Conservation (phyloP, 2,888 invertebrate species). For the Dorcus hopei region DNA sequence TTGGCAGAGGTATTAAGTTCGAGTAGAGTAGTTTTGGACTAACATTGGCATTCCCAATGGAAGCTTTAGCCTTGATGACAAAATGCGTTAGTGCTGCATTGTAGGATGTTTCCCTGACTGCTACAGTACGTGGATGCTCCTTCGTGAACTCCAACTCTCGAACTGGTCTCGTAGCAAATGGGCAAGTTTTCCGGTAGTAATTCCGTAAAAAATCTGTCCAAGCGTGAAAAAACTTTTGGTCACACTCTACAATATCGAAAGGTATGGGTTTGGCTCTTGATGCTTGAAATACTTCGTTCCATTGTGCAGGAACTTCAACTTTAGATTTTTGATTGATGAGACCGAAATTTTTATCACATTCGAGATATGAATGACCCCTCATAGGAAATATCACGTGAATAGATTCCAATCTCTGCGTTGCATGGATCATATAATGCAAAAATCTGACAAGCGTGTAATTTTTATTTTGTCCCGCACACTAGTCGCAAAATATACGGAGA, state of each 20-base stretch:
- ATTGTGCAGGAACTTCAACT: too few relatives aligned
- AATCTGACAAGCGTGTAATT: constrained; percentile 30
- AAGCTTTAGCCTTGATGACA: not conserved
- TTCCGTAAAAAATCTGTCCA: too few relatives aligned
- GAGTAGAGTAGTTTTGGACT: not conserved
- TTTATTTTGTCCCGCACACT: constrained; percentile 30
- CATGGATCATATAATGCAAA: constrained; percentile 29
- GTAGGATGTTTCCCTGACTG: constrained; percentile 3
- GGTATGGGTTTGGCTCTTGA: too few relatives aligned
- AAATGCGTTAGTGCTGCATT: not conserved
- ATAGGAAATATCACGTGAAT: constrained; percentile 26
- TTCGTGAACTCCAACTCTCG: constrained; percentile 14
- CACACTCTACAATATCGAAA: too few relatives aligned
- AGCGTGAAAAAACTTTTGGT: too few relatives aligned
- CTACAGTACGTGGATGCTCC: constrained; percentile 13
- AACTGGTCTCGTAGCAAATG: constrained; percentile 14
- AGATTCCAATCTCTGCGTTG: constrained; percentile 22
- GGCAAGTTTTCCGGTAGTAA: too few relatives aligned
- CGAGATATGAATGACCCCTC: constrained; percentile 19
- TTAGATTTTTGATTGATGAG: too few relatives aligned
- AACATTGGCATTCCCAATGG: not conserved
- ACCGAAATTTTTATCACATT: too few relatives aligned
- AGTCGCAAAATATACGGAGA: not conserved
- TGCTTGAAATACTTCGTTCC: too few relatives aligned
- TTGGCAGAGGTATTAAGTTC: not conserved